A percentile compares a stretch with the other conserved stretches of the same genome.
phyloP scores from a whole-genome alignment of 1,140 invertebrate species.

The Mesaphorura yosii region DNA sequence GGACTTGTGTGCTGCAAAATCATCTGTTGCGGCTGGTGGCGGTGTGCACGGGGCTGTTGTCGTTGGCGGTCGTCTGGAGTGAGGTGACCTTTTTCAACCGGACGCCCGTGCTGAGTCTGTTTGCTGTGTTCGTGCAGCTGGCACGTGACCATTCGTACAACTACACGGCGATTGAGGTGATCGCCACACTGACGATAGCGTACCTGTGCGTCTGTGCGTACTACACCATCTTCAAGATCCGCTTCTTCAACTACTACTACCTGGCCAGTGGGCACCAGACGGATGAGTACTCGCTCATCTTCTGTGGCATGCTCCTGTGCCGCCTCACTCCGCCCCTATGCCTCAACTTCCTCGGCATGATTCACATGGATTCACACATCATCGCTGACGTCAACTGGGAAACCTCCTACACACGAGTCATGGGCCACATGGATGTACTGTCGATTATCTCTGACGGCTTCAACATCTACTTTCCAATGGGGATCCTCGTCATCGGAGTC shows the following conservation, averaged over 20 bases:
- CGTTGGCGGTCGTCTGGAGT: constrained; percentile 89
- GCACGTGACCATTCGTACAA: constrained; percentile 72
- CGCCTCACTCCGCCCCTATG: constrained; percentile 95
- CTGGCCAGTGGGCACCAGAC: constrained; percentile 94
- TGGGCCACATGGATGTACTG: constrained; percentile 99
- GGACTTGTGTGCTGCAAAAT: background rate
- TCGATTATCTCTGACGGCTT: constrained; percentile 95
- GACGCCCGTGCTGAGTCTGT: constrained; percentile 79
- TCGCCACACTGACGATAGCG: constrained; percentile 25
- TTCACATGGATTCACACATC: constrained; percentile 96
- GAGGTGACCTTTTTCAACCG: constrained; percentile 96
- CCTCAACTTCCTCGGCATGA: constrained; percentile 92
- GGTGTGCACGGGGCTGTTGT: constrained; percentile 46
- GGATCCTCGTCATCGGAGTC: constrained; percentile 82
- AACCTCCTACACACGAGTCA: constrained; percentile 87
- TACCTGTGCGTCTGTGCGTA: constrained; percentile 80
- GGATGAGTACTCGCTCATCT: constrained; percentile 96
- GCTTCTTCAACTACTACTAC: constrained; percentile 93
- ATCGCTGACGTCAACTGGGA: constrained; percentile 67
- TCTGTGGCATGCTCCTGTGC: constrained; percentile 90
- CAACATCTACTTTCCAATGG: constrained; percentile 98
- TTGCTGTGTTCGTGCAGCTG: constrained; percentile 79
- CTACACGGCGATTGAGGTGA: constrained; percentile 77
- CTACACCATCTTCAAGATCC: constrained; percentile 91
- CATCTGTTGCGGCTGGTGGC: constrained; percentile 8